These are phyloP conservation scores for Aleadryas rufinucha DNA, from an alignment of 2,113 vertebrate genomes.

Conservation along the genomic window DNA sequence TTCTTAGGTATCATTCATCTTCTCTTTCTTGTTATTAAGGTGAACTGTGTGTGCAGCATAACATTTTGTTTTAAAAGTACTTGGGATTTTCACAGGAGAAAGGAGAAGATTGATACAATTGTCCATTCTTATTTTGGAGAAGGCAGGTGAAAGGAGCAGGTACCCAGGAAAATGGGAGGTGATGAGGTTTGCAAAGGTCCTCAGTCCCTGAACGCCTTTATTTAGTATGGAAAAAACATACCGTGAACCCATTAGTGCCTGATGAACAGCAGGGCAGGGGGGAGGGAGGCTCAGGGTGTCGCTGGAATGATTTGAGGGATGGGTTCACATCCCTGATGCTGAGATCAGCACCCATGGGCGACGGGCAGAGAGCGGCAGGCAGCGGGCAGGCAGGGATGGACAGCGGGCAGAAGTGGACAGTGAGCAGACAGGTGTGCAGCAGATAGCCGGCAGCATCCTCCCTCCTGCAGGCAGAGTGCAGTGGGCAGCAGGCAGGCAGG, in stretches of 20 bases:
- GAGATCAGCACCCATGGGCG: fast-evolving
- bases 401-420: background rate
- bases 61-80: slow-evolving; percentile 21
- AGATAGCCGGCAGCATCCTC: too few species aligned
- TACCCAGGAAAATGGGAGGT: background rate
- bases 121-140: background rate
- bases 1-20: slow-evolving; percentile 29
- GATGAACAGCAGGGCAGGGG: background rate
- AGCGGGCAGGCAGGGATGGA: background rate
- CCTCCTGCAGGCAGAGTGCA: background rate
- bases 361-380: fast-evolving
- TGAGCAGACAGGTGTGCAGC: background rate
- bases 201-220: background rate
- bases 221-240: background rate
- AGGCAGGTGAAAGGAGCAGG: background rate
- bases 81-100: background rate
- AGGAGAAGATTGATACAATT: background rate
- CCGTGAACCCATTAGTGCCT: background rate
- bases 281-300: background rate
- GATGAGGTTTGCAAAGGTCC: background rate
- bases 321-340: fast-evolving
- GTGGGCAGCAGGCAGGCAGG: background rate
- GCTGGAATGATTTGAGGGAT: background rate
- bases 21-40: slow-evolving; percentile 25
- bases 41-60: slow-evolving; percentile 9